These are phyloP conservation scores for Microchrysa polita DNA, from an alignment of 2,888 invertebrate genomes.

Conservation along the genomic window DNA sequence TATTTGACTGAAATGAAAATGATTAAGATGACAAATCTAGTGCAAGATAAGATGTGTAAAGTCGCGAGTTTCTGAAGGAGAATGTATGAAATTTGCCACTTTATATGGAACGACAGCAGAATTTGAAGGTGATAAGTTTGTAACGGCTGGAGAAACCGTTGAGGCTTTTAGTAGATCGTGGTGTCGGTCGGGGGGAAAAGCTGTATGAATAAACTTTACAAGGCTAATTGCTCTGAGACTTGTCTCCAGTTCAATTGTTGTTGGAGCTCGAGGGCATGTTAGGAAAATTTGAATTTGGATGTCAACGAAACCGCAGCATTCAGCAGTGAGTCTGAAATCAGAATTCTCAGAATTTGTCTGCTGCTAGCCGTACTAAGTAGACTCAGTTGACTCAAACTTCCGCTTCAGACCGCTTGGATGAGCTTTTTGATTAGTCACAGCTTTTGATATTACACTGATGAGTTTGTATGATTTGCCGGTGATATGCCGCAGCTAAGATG, in stretches of 20 bases:
- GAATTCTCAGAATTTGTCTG: conserved; percentile 9
- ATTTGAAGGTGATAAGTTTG: background rate
- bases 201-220: too few relatives aligned
- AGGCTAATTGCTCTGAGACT: too few relatives aligned
- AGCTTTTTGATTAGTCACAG: too few relatives aligned
- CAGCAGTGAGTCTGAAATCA: background rate
- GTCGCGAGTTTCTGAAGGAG: background rate
- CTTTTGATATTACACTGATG: too few relatives aligned
- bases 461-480: too few relatives aligned
- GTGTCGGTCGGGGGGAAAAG: too few relatives aligned
- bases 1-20: conserved; percentile 3
- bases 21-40: conserved; percentile 29
- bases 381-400: too few relatives aligned
- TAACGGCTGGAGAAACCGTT: background rate
- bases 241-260: too few relatives aligned
- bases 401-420: too few relatives aligned
- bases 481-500: too few relatives aligned
- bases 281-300: background rate
- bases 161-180: background rate
- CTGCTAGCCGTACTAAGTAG: too few relatives aligned
- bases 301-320: conserved; percentile 19
- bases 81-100: background rate
- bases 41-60: conserved; percentile 19
- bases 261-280: background rate
- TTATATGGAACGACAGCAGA: background rate